Evolutionary conservation across 1,140 invertebrate genomes (phyloP).

Genomic region (Pararge aegeria): DNA sequence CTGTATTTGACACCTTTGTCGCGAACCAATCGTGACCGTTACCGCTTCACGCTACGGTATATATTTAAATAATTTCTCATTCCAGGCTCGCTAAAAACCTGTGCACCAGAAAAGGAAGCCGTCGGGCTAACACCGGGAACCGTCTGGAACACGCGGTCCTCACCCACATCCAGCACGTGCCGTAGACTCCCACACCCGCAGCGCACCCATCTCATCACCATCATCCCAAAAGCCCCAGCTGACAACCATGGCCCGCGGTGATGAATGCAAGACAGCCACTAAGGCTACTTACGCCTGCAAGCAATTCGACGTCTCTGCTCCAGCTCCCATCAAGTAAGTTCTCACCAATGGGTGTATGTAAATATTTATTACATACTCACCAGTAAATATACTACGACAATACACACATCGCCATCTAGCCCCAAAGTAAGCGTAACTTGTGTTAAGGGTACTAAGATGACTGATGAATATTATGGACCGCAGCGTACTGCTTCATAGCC

Average conservation of each 20-base stretch:
- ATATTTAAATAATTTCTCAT: no score
- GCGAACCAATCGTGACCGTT: no score
- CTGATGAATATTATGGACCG: no score
- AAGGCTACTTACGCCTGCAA: slow-evolving; percentile 65
- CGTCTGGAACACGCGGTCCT: slow-evolving; percentile 88
- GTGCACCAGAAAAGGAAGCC: slow-evolving; percentile 86
- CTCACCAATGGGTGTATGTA: no score
- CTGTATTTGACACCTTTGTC: no score
- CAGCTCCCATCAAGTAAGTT: slow-evolving; percentile 63
- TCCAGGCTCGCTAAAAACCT: slow-evolving; percentile 87
- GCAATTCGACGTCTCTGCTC: slow-evolving; percentile 55
- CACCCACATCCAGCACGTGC: slow-evolving; percentile 90
- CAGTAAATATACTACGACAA: no score
- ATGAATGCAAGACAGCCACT: slow-evolving; percentile 66
- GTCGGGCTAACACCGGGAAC: slow-evolving; percentile 88
- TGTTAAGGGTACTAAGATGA: no score
- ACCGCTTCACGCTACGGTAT: no score
- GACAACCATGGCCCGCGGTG: slow-evolving; percentile 68
- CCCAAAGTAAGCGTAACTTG: no score
- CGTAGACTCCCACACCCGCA: slow-evolving; percentile 77
- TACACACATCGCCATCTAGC: no score
- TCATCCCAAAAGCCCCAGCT: slow-evolving; percentile 48
- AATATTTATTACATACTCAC: no score
- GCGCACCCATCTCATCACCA: slow-evolving; percentile 37
- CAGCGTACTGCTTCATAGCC: no score